Percentiles rank a stretch among this genome's conserved stretches.
Evolutionary conservation across 2,797 vertebrate species (phyloP).

Genomic region (Poecilia picta): DNA sequence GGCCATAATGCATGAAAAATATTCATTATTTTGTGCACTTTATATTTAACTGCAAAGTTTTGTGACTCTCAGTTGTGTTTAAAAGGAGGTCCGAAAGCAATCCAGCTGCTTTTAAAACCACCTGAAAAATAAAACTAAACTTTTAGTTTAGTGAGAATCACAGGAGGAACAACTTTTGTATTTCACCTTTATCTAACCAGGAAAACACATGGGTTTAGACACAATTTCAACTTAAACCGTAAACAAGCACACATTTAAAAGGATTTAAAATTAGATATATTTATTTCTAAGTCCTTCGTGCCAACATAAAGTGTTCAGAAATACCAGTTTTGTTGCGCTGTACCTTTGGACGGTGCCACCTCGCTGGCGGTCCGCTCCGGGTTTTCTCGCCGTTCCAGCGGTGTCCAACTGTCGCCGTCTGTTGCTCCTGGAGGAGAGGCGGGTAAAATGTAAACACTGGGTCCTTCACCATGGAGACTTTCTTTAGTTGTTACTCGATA

Average conservation of each 20-base stretch:
- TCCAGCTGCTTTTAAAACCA: not conserved
- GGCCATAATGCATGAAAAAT: not conserved
- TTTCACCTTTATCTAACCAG: not conserved
- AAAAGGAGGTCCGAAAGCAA: not conserved
- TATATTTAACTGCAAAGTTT: not conserved
- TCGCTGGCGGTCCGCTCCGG: conserved; percentile 32
- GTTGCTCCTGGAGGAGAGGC: conserved; percentile 68
- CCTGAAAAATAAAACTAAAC: not conserved
- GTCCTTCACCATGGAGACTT: not conserved
- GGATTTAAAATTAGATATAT: not conserved
- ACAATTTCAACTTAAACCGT: not conserved
- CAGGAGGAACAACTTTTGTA: not conserved
- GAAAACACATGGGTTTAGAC: not conserved
- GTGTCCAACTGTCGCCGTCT: conserved; percentile 47
- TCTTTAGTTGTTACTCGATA: not conserved
- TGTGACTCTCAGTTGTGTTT: not conserved
- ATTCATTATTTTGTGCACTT: not conserved
- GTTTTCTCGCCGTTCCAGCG: conserved; percentile 7
- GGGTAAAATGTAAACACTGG: conserved; percentile 77
- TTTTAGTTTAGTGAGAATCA: not conserved
- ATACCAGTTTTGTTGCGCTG: not conserved
- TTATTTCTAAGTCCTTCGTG: not conserved
- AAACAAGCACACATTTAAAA: not conserved
- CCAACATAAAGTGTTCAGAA: not conserved
- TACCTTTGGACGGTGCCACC: not conserved